Percentiles rank a stretch among this genome's conserved stretches.
These are phyloP conservation scores for Calycopis cecrops DNA, from an alignment of 1,140 invertebrate genomes.

Conservation along the genomic window DNA sequence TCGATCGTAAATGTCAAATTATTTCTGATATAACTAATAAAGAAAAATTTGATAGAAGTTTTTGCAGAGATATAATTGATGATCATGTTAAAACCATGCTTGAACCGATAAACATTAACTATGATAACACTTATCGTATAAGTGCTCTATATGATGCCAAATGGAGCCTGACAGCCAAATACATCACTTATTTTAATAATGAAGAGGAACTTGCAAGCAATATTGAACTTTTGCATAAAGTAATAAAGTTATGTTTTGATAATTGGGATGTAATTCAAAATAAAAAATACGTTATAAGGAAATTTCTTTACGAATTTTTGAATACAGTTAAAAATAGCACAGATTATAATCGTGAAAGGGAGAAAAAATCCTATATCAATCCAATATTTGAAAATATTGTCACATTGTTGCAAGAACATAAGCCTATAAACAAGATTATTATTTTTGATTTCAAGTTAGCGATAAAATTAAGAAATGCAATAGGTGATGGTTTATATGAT, in stretches of 20 bases:
- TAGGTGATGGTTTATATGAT: slow-evolving; percentile 18
- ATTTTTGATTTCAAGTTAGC: slow-evolving; percentile 25
- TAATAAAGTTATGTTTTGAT: slow-evolving; percentile 28
- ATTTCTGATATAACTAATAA: slow-evolving; percentile 31
- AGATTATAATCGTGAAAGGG: not conserved
- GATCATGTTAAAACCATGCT: slow-evolving; percentile 33
- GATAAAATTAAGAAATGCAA: slow-evolving; percentile 13
- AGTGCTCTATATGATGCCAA: slow-evolving; percentile 24
- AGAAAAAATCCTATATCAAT: slow-evolving; percentile 12
- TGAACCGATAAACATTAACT: slow-evolving; percentile 19
- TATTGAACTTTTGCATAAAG: slow-evolving; percentile 23
- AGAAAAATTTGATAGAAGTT: slow-evolving; percentile 27
- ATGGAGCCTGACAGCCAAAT: slow-evolving; percentile 37
- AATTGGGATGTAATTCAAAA: slow-evolving; percentile 27
- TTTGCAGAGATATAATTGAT: slow-evolving; percentile 32
- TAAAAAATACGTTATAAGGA: slow-evolving; percentile 20
- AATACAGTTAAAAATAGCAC: slow-evolving; percentile 12
- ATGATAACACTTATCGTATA: slow-evolving; percentile 17
- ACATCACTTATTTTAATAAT: slow-evolving; percentile 28
- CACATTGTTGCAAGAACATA: slow-evolving; percentile 16
- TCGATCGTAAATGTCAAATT: slow-evolving; percentile 26
- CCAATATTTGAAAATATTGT: slow-evolving; percentile 26
- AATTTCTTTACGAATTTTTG: slow-evolving; percentile 20
- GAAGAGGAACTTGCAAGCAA: slow-evolving; percentile 28
- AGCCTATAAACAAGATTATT: slow-evolving; percentile 24